A percentile compares a stretch with the other conserved stretches of the same genome.
These are phyloP conservation scores for Apodemia zela DNA, from an alignment of 2,888 invertebrate species.

Conservation along the genomic window DNA sequence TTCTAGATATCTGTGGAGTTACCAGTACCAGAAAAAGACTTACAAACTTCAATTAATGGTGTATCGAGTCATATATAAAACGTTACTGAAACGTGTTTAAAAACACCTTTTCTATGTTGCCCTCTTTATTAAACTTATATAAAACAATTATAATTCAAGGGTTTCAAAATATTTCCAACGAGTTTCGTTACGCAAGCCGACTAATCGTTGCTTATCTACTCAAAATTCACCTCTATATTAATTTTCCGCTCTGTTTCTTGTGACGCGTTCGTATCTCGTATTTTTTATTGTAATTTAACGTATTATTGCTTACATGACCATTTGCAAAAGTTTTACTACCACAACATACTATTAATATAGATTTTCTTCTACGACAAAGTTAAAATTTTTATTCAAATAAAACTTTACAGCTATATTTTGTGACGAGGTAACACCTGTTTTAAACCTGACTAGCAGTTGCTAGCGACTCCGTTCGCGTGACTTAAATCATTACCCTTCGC, in stretches of 20 bases:
- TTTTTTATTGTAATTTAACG: not conserved
- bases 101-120: not conserved
- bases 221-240: conserved; percentile 13
- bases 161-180: conserved; percentile 15
- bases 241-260: conserved; percentile 22
- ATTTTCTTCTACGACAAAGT: not conserved
- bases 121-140: conserved; percentile 3
- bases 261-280: conserved; percentile 4
- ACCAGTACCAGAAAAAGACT: too few relatives aligned
- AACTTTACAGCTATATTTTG: too few relatives aligned
- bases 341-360: not conserved
- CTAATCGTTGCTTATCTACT: not conserved
- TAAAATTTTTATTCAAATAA: not conserved
- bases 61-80: too few relatives aligned
- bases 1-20: too few relatives aligned
- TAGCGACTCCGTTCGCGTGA: too few relatives aligned
- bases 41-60: too few relatives aligned
- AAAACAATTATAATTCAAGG: conserved; percentile 12
- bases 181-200: conserved; percentile 7
- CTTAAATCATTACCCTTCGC: too few relatives aligned
- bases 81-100: not conserved
- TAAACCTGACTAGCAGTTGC: too few relatives aligned
- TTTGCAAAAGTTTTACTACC: conserved; percentile 13
- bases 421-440: too few relatives aligned
- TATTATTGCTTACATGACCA: conserved; percentile 4